Conservation (phyloP, 1,140 invertebrate species). For the Spodoptera frugiperda region DNA sequence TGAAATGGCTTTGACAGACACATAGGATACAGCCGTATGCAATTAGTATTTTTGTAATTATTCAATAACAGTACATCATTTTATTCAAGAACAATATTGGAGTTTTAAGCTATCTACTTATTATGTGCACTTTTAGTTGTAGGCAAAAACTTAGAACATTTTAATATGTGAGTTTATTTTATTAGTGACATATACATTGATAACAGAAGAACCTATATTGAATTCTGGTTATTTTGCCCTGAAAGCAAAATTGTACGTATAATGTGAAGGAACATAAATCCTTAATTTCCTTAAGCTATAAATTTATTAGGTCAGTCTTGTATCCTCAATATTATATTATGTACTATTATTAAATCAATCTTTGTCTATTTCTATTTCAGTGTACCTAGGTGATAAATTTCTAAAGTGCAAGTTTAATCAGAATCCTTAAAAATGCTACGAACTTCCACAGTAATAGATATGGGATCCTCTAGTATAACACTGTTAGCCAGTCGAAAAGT, state of each 20-base stretch:
- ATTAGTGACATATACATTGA: neutral
- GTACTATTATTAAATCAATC: neutral
- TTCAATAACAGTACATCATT: neutral
- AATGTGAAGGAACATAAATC: too few relatives aligned
- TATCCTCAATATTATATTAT: too few relatives aligned
- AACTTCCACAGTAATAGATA: slow-evolving; percentile 16
- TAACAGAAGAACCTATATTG: too few relatives aligned
- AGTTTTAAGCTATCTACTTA: slow-evolving; percentile 1
- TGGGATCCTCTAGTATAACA: slow-evolving; percentile 35
- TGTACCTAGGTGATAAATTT: slow-evolving; percentile 6
- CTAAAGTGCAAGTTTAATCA: slow-evolving; percentile 15
- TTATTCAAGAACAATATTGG: neutral
- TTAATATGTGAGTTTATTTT: neutral
- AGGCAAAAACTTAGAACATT: slow-evolving; percentile 28
- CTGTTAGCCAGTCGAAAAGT: slow-evolving; percentile 48
- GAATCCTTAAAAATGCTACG: neutral
- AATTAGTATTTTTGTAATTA: slow-evolving; percentile 7
- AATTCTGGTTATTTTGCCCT: too few relatives aligned
- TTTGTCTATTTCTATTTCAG: slow-evolving; percentile 16
- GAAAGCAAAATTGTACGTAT: too few relatives aligned
- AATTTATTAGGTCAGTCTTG: too few relatives aligned
- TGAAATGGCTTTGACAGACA: slow-evolving; percentile 24
- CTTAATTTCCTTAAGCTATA: too few relatives aligned
- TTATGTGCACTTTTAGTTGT: slow-evolving; percentile 19
- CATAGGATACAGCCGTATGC: slow-evolving; percentile 2